A percentile compares a stretch with the other conserved stretches of the same genome.
Evolutionary conservation across 2,888 invertebrate genomes (phyloP).

Genomic region (Ormyrus pomaceus): DNA sequence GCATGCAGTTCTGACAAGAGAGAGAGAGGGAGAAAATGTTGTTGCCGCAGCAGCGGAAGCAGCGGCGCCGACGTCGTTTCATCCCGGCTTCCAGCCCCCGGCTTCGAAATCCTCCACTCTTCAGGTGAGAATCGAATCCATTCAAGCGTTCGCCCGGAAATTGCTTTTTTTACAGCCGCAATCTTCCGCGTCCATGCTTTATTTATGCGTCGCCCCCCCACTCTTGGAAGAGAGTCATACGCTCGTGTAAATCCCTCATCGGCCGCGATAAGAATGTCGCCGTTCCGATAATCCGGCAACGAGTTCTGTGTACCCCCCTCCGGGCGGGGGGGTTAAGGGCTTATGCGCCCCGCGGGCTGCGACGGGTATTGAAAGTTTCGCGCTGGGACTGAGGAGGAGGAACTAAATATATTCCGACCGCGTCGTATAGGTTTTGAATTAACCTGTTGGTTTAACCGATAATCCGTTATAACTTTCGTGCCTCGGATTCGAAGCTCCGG

Average conservation of each 20-base stretch:
- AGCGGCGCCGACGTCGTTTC: too few relatives aligned
- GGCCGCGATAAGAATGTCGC: slow-evolving; percentile 6
- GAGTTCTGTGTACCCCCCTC: neutral
- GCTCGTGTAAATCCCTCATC: neutral
- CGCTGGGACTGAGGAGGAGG: neutral
- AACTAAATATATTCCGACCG: slow-evolving; percentile 26
- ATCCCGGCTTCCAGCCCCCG: too few relatives aligned
- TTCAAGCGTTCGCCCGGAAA: neutral
- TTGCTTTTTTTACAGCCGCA: slow-evolving; percentile 30
- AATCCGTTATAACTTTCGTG: slow-evolving; percentile 27
- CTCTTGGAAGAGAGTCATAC: neutral
- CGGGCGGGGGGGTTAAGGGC: slow-evolving; percentile 1
- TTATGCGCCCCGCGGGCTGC: neutral
- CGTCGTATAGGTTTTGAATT: slow-evolving; percentile 21
- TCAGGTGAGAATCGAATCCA: too few relatives aligned
- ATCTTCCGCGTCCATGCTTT: slow-evolving; percentile 33
- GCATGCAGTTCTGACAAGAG: too few relatives aligned
- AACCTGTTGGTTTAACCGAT: slow-evolving; percentile 37
- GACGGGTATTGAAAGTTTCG: slow-evolving; percentile 19
- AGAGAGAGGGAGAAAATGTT: slow-evolving; percentile 3
- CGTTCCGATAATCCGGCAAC: slow-evolving; percentile 11
- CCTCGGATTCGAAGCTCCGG: neutral
- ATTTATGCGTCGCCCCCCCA: slow-evolving; percentile 19
- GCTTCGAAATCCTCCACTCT: too few relatives aligned
- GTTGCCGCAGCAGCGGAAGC: neutral